Evolutionary conservation across 2,797 vertebrate species (phyloP).

Genomic region (Labeo calbasu): DNA sequence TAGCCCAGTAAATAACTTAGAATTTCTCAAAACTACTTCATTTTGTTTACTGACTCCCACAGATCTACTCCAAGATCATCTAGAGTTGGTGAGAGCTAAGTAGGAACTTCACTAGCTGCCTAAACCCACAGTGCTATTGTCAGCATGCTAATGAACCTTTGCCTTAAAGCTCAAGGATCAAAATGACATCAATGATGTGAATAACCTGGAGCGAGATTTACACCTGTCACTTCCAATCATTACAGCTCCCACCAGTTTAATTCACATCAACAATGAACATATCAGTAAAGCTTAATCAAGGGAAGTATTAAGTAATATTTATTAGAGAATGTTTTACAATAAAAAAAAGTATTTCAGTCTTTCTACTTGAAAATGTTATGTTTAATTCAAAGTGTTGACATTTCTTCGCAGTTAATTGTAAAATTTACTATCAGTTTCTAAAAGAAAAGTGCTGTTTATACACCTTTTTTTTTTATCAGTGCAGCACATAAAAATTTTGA

Average conservation of each 20-base stretch:
- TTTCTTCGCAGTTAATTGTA: background rate
- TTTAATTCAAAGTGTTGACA: background rate
- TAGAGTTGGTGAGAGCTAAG: slow-evolving; percentile 58
- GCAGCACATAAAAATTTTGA: background rate
- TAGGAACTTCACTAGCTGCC: slow-evolving; percentile 52
- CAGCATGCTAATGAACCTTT: slow-evolving; percentile 71
- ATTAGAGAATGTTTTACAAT: background rate
- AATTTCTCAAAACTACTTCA: background rate
- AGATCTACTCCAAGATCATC: slow-evolving; percentile 11
- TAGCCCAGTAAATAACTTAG: background rate
- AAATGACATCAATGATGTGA: slow-evolving; percentile 58
- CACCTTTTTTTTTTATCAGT: background rate
- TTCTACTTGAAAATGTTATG: background rate
- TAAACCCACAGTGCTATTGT: slow-evolving; percentile 57
- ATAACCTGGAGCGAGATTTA: slow-evolving; percentile 66
- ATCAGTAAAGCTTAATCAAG: background rate
- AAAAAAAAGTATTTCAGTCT: background rate
- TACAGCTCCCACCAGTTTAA: background rate
- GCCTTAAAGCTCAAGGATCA: slow-evolving; percentile 48
- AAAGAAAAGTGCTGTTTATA: background rate
- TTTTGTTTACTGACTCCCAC: background rate
- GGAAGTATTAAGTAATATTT: background rate
- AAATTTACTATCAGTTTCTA: background rate
- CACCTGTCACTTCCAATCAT: slow-evolving; percentile 38
- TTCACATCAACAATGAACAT: background rate